Conservation (phyloP, 2,888 invertebrate species). For the Pandemis cinnamomeana region DNA sequence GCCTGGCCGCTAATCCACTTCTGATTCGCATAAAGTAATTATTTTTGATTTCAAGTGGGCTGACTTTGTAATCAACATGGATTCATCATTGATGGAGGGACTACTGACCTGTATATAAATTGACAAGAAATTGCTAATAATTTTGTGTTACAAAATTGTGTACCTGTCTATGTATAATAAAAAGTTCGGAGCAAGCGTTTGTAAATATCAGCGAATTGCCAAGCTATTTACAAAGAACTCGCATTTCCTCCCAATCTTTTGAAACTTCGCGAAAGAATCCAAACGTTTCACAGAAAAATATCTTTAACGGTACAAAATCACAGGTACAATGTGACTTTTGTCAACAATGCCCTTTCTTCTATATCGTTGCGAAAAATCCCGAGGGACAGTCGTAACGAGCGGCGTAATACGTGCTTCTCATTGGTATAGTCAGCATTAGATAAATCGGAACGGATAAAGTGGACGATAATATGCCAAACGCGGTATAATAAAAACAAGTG, state of each 20-base stretch:
- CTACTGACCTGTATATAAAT: no score
- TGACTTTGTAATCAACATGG: no score
- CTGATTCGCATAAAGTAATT: no score
- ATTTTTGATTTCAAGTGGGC: no score
- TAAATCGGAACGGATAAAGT: constrained; percentile 1
- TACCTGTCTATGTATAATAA: background rate
- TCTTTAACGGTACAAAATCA: constrained; percentile 28
- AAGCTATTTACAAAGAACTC: background rate
- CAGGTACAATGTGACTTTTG: constrained; percentile 33
- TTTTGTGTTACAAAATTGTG: no score
- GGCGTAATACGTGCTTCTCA: constrained; percentile 33
- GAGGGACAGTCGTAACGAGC: constrained; percentile 37
- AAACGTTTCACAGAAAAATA: constrained; percentile 13
- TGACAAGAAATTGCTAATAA: no score
- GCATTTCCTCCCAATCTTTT: background rate
- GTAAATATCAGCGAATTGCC: background rate
- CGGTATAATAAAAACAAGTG: background rate
- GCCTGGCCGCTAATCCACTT: no score
- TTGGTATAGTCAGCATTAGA: constrained; percentile 28
- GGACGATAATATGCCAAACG: background rate
- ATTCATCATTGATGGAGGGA: no score
- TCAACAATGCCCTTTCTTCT: constrained; percentile 32
- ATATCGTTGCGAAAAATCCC: constrained; percentile 26
- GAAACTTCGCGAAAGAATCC: constrained; percentile 8
- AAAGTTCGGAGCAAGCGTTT: background rate